Conservation (phyloP, 2,888 invertebrate genomes). For the Cancer borealis region DNA sequence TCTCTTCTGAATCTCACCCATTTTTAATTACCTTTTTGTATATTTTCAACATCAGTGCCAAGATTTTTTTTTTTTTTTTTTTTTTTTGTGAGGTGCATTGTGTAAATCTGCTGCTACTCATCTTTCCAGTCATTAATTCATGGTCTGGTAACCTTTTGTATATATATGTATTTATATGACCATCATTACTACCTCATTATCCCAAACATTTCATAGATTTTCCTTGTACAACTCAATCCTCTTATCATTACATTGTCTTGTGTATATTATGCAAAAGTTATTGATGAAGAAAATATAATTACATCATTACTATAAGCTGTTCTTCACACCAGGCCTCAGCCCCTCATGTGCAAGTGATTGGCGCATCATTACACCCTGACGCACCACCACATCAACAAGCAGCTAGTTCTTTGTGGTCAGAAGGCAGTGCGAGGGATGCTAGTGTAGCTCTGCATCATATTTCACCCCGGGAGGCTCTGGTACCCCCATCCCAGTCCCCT, state of each 20-base stretch:
- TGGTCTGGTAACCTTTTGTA: neutral
- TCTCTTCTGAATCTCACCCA: neutral
- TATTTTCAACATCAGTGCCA: neutral
- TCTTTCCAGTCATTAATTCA: neutral
- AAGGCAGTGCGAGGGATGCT: neutral
- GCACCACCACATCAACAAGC: neutral
- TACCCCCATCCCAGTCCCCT: neutral
- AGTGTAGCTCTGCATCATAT: neutral
- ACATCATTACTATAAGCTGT: neutral
- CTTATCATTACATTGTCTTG: neutral
- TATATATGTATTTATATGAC: neutral
- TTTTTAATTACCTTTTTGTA: neutral
- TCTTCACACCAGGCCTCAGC: neutral
- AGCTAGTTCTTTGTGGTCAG: neutral
- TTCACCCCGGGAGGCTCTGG: neutral
- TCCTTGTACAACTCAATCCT: neutral
- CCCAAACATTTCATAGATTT: neutral
- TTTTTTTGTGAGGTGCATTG: no score
- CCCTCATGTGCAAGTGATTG: neutral
- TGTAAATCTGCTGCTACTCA: neutral
- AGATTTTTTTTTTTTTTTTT: neutral
- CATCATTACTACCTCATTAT: neutral
- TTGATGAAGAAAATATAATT: neutral
- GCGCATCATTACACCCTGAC: neutral
- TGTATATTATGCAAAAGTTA: neutral